Evolutionary conservation across 2,797 vertebrate genomes (phyloP).

Genomic region (Dipus sagitta): DNA sequence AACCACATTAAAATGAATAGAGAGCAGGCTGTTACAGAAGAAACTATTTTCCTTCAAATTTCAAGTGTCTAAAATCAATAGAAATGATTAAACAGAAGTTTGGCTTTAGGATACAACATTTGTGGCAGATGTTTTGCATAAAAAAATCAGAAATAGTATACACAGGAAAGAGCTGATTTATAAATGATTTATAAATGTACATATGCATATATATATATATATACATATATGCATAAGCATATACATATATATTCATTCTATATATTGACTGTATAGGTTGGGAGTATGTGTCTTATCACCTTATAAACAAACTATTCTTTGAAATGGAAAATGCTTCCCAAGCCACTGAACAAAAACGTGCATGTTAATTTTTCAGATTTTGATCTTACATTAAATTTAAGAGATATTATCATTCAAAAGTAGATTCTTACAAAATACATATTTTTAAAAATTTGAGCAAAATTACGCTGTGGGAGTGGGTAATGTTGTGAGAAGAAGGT

Average conservation of each 20-base stretch:
- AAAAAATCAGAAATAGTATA: background rate
- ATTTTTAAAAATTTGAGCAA: no score
- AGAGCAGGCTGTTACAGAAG: slow-evolving; percentile 53
- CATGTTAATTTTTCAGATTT: background rate
- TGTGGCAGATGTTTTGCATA: background rate
- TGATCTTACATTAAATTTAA: slow-evolving; percentile 45
- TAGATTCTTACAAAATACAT: background rate
- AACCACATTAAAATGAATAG: slow-evolving; percentile 63
- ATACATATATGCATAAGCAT: background rate
- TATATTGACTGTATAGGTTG: background rate
- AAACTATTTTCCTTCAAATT: slow-evolving; percentile 52
- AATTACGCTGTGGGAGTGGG: no score
- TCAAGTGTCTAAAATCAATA: slow-evolving; percentile 13
- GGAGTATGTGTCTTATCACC: background rate
- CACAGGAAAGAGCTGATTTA: background rate
- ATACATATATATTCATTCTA: background rate
- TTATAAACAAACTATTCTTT: background rate
- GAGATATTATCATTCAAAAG: slow-evolving; percentile 21
- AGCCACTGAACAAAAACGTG: background rate
- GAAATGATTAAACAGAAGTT: slow-evolving; percentile 21
- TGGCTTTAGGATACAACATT: background rate
- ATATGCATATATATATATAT: background rate
- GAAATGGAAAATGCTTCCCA: background rate
- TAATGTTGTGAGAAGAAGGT: no score
- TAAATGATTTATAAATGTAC: background rate